These are phyloP conservation scores for Patella vulgata DNA, from an alignment of 1,140 invertebrate species.

Conservation along the genomic window DNA sequence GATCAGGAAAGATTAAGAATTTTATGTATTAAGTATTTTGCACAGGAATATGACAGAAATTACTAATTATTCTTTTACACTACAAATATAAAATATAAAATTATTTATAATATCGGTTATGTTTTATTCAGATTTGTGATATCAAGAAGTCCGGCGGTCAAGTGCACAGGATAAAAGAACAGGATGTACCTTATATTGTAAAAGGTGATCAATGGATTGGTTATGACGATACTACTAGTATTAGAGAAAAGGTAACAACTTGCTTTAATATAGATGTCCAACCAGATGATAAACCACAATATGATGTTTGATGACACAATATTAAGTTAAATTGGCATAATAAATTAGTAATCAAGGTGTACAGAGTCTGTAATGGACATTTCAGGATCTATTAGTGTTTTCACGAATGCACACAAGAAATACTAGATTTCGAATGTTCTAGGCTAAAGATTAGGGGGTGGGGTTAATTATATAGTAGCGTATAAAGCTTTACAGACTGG, in stretches of 20 bases:
- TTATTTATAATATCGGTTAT: too few relatives aligned
- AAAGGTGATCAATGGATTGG: slow-evolving; percentile 87
- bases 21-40: too few relatives aligned
- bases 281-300: neutral
- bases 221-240: slow-evolving; percentile 82
- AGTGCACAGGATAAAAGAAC: slow-evolving; percentile 61
- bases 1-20: too few relatives aligned
- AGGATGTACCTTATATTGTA: slow-evolving; percentile 81
- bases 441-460: too few relatives aligned
- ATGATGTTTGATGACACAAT: neutral
- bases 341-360: neutral
- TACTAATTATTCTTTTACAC: too few relatives aligned
- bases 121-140: slow-evolving; percentile 31
- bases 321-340: neutral
- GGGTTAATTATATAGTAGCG: too few relatives aligned
- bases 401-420: too few relatives aligned
- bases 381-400: neutral
- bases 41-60: too few relatives aligned
- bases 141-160: slow-evolving; percentile 27
- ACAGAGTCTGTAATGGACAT: neutral
- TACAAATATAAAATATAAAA: too few relatives aligned
- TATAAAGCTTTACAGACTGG: too few relatives aligned
- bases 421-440: neutral
- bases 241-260: slow-evolving; percentile 75
- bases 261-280: neutral